Evolutionary conservation across 2,113 vertebrate species (phyloP).

Genomic region (Centrocercus urophasianus): DNA sequence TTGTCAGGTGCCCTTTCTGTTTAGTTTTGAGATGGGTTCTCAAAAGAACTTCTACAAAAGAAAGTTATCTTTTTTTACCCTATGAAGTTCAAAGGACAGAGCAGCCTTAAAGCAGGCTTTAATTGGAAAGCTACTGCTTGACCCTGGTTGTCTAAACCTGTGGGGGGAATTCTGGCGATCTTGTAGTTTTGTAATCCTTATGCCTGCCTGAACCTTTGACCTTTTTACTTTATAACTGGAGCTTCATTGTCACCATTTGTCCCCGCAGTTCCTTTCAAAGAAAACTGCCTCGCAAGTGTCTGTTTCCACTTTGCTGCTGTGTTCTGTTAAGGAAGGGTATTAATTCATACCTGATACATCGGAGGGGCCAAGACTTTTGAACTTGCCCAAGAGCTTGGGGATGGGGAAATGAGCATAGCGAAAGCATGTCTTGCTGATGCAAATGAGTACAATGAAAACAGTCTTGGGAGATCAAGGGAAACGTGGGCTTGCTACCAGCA

Average conservation of each 20-base stretch:
- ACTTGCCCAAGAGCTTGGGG: slow-evolving; percentile 70
- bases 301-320: slow-evolving; percentile 85
- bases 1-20: slow-evolving; percentile 61
- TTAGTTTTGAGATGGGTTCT: slow-evolving; percentile 66
- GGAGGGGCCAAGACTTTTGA: slow-evolving; percentile 77
- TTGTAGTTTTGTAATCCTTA: slow-evolving; percentile 80
- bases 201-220: slow-evolving; percentile 83
- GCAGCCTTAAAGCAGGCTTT: slow-evolving; percentile 41
- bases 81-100: slow-evolving; percentile 65
- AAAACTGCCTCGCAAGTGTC: slow-evolving; percentile 67
- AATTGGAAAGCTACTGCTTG: slow-evolving; percentile 72
- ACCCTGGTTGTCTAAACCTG: slow-evolving; percentile 77
- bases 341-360: slow-evolving; percentile 83
- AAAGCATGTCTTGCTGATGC: slow-evolving; percentile 69
- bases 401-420: slow-evolving; percentile 73
- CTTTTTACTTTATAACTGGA: slow-evolving; percentile 72
- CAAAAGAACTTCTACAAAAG: slow-evolving; percentile 54
- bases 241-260: slow-evolving; percentile 74
- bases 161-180: slow-evolving; percentile 69
- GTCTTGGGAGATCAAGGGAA: slow-evolving; percentile 43
- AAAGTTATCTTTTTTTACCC: slow-evolving; percentile 19
- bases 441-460: slow-evolving; percentile 61
- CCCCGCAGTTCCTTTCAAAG: slow-evolving; percentile 78
- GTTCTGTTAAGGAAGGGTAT: slow-evolving; percentile 81
- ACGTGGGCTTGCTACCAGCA: not conserved